These are phyloP conservation scores for Xenops minutus DNA, from an alignment of 2,797 vertebrate genomes.

Conservation along the genomic window DNA sequence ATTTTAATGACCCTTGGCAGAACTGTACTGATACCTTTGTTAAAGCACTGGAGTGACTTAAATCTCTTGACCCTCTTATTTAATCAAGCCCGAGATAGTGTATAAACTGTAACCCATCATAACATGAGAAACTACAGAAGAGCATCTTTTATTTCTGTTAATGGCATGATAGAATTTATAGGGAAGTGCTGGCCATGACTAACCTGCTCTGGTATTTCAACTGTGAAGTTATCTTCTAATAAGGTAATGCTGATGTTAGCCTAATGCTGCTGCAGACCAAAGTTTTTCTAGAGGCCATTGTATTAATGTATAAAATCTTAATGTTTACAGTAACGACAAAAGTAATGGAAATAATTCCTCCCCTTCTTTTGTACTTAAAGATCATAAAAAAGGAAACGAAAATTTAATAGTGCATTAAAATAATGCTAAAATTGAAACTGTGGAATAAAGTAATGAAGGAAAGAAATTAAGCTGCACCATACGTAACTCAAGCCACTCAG, in stretches of 20 bases:
- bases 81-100: slow-evolving; percentile 7
- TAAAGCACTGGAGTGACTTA: slow-evolving; percentile 21
- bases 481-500: slow-evolving; percentile 2
- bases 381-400: slow-evolving; percentile 60
- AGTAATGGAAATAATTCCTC: slow-evolving; percentile 9
- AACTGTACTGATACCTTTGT: background rate
- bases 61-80: slow-evolving; percentile 21
- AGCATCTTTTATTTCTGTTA: background rate
- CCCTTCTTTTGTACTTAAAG: slow-evolving; percentile 7
- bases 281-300: background rate
- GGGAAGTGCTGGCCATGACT: background rate
- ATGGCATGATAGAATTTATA: background rate
- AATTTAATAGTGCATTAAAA: slow-evolving; percentile 62
- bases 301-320: background rate
- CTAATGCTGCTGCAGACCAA: background rate
- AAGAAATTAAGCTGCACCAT: slow-evolving; percentile 52
- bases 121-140: slow-evolving; percentile 15
- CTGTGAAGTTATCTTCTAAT: background rate
- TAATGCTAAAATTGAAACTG: slow-evolving; percentile 43
- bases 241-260: background rate
- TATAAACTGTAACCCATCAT: background rate
- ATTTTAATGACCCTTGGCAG: slow-evolving; percentile 53
- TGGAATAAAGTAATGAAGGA: slow-evolving; percentile 54
- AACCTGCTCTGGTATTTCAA: background rate
- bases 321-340: background rate